Conservation (phyloP, 2,888 invertebrate genomes). For the Fragum sueziense region DNA sequence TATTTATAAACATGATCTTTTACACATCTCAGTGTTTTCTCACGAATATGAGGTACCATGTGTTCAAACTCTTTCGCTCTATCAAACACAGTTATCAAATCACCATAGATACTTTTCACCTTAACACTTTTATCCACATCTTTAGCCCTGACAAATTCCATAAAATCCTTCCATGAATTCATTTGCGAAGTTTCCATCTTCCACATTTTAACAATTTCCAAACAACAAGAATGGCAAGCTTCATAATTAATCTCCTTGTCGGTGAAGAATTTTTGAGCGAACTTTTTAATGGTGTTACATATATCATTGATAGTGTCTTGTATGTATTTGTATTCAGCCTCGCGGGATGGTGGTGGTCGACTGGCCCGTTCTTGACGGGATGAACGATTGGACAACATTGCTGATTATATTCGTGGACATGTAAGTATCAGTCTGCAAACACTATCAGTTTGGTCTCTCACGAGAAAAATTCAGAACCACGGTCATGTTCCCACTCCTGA, state of each 20-base stretch:
- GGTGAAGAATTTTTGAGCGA: slow-evolving; percentile 63
- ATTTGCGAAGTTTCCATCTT: slow-evolving; percentile 53
- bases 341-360: slow-evolving; percentile 66
- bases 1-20: slow-evolving; percentile 69
- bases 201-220: slow-evolving; percentile 58
- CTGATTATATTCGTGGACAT: too few species aligned
- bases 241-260: slow-evolving; percentile 58
- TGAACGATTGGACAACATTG: slow-evolving; percentile 27
- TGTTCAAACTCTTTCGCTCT: slow-evolving; percentile 67
- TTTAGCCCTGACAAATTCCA: slow-evolving; percentile 56
- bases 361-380: slow-evolving; percentile 39
- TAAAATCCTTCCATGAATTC: slow-evolving; percentile 68
- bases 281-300: slow-evolving; percentile 64
- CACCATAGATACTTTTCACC: slow-evolving; percentile 51
- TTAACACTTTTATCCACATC: slow-evolving; percentile 51
- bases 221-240: slow-evolving; percentile 56
- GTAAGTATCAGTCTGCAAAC: too few species aligned
- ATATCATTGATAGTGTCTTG: slow-evolving; percentile 65
- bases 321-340: slow-evolving; percentile 67
- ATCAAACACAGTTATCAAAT: slow-evolving; percentile 65
- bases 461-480: too few species aligned
- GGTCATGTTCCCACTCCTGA: too few species aligned
- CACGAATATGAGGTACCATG: slow-evolving; percentile 64
- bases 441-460: too few species aligned
- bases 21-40: slow-evolving; percentile 63